Evolutionary conservation across 1,140 invertebrate genomes (phyloP).

Genomic region (Sinella curviseta): DNA sequence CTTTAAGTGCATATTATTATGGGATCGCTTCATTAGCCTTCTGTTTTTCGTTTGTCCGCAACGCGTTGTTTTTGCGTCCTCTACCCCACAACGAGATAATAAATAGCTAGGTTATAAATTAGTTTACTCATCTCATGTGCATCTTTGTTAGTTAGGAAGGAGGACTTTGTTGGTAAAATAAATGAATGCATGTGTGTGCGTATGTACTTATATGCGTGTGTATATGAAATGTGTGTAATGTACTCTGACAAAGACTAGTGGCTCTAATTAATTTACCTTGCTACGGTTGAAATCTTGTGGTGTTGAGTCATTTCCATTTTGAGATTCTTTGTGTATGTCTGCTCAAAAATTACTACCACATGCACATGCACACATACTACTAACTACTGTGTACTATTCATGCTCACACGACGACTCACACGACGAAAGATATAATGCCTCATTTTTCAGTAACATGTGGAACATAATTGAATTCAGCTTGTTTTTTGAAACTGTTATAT

Average conservation of each 20-base stretch:
- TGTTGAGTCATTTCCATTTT: not conserved
- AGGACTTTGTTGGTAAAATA: too few species aligned
- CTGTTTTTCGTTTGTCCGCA: too few species aligned
- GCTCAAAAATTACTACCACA: not conserved
- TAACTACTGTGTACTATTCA: too few species aligned
- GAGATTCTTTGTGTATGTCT: too few species aligned
- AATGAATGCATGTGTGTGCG: not conserved
- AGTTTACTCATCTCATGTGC: too few species aligned
- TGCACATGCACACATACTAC: not conserved
- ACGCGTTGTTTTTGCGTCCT: too few species aligned
- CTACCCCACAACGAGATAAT: too few species aligned
- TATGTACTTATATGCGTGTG: too few species aligned
- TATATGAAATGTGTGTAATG: not conserved
- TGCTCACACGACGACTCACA: not conserved
- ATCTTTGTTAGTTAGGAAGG: too few species aligned
- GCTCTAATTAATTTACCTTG: slow-evolving; percentile 5
- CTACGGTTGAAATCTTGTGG: not conserved
- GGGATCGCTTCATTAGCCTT: too few species aligned
- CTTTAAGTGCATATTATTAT: too few species aligned
- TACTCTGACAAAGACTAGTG: not conserved
- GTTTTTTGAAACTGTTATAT: not conserved
- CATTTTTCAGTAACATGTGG: not conserved
- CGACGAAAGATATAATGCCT: not conserved
- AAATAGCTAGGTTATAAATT: too few species aligned
- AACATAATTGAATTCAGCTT: not conserved